phyloP scores from a whole-genome alignment of 2,797 vertebrate genomes.

The Chelonia mydas region DNA sequence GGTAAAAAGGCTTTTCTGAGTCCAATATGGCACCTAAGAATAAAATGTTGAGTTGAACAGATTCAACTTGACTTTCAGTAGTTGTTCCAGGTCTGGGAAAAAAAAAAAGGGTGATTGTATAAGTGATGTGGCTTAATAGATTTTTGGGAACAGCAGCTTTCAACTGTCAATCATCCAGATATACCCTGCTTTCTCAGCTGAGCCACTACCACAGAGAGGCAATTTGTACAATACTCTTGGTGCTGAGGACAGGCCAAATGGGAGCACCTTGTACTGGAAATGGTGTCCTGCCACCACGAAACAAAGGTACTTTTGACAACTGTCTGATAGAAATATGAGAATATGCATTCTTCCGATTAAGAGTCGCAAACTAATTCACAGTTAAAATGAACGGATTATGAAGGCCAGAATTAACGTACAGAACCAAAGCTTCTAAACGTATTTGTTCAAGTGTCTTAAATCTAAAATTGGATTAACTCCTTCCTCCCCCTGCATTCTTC shows the following conservation, averaged over 20 bases:
- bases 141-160: background rate
- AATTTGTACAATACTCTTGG: background rate
- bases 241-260: background rate
- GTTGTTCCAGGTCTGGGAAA: background rate
- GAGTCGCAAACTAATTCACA: background rate
- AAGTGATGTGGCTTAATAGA: background rate
- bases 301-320: background rate
- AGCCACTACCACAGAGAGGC: background rate
- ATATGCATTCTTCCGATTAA: background rate
- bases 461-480: background rate
- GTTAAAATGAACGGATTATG: background rate
- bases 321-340: background rate
- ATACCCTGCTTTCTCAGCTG: background rate
- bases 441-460: background rate
- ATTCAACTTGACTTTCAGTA: background rate
- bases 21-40: background rate
- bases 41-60: background rate
- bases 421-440: background rate
- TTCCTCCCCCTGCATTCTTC: background rate
- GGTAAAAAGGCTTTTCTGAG: background rate
- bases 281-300: background rate
- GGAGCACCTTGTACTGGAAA: background rate
- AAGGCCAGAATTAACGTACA: background rate
- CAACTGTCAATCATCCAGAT: background rate
- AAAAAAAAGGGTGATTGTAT: background rate